A percentile compares a stretch with the other conserved stretches of the same genome.
Evolutionary conservation across 2,113 vertebrate species (phyloP).

Genomic region (Plecotus auritus): DNA sequence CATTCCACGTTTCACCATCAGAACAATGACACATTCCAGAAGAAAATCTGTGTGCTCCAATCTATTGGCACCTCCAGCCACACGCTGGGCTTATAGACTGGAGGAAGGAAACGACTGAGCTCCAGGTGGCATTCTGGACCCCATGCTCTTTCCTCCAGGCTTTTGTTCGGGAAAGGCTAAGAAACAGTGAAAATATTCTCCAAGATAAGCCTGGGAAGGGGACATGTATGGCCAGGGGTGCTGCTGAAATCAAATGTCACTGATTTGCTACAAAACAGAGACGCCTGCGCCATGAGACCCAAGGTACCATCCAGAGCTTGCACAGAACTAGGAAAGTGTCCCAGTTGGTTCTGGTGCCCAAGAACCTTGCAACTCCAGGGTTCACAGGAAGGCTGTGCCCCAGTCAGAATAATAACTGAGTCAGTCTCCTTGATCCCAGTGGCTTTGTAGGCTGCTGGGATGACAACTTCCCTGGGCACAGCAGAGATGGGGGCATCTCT

Average conservation of each 20-base stretch:
- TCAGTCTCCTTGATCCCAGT: too few species aligned
- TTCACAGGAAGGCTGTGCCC: neutral
- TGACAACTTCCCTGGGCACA: neutral
- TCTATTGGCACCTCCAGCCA: neutral
- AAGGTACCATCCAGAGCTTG: neutral
- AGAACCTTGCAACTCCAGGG: too few species aligned
- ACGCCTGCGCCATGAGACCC: neutral
- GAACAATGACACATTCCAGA: neutral
- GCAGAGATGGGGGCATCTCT: neutral
- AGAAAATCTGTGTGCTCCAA: neutral
- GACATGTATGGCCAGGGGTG: neutral
- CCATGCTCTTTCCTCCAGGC: neutral
- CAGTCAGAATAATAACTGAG: neutral
- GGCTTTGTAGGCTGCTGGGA: neutral
- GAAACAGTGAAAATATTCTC: neutral
- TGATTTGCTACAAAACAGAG: neutral
- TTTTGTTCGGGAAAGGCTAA: neutral
- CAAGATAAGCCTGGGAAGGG: fast-evolving
- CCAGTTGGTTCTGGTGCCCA: neutral
- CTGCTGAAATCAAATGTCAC: neutral
- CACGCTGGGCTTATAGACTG: neutral
- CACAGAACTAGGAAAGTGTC: neutral
- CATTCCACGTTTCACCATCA: neutral
- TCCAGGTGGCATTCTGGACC: neutral
- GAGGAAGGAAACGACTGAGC: neutral